These are phyloP conservation scores for Brachionus calyciflorus DNA, from an alignment of 1,140 invertebrate genomes.

Conservation along the genomic window DNA sequence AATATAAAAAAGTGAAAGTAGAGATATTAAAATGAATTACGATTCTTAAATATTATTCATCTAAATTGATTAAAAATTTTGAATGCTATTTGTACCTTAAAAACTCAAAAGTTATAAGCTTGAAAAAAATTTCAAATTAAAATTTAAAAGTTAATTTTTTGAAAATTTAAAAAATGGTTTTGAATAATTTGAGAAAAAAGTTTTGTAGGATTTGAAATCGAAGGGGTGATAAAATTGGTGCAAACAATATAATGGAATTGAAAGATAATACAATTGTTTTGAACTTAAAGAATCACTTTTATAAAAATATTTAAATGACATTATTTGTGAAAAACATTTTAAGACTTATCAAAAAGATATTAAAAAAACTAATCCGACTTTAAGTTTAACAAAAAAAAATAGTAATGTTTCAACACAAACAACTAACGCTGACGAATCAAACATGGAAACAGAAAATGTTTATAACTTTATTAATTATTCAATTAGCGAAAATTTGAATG, in stretches of 20 bases:
- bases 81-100: too few relatives aligned
- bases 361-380: not conserved
- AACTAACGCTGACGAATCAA: too few relatives aligned
- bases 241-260: not conserved
- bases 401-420: not conserved
- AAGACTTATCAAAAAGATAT: not conserved
- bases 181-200: conserved; percentile 7
- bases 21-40: too few relatives aligned
- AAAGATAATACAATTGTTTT: not conserved
- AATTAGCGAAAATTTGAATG: too few relatives aligned
- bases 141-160: not conserved
- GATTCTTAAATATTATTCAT: too few relatives aligned
- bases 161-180: not conserved
- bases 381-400: not conserved
- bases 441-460: too few relatives aligned
- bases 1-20: too few relatives aligned
- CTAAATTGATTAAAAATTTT: too few relatives aligned
- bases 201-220: conserved; percentile 3
- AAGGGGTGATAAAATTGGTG: not conserved
- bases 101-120: too few relatives aligned
- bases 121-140: not conserved
- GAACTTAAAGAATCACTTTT: not conserved
- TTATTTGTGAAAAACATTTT: not conserved
- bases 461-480: too few relatives aligned
- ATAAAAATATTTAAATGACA: conserved; percentile 12